phyloP scores from a whole-genome alignment of 1,140 invertebrate species.

The Lucilia sericata region DNA sequence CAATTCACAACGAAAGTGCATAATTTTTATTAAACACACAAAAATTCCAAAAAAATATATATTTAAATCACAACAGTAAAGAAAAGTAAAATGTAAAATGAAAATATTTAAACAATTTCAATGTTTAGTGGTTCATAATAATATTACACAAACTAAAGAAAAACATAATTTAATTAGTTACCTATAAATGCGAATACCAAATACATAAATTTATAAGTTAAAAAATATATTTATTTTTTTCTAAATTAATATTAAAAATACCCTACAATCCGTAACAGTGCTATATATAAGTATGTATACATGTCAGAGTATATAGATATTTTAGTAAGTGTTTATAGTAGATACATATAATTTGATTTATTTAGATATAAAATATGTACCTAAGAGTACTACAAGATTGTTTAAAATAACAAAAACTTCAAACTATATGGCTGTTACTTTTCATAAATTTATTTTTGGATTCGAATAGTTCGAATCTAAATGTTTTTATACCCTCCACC shows the following conservation, averaged over 20 bases:
- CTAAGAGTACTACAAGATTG: too few relatives aligned
- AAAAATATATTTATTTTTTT: background rate
- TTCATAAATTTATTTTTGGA: too few relatives aligned
- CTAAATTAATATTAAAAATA: too few relatives aligned
- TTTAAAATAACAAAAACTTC: too few relatives aligned
- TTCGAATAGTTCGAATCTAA: too few relatives aligned
- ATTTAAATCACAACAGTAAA: background rate
- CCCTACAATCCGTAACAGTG: too few relatives aligned
- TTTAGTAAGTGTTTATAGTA: conserved; percentile 21
- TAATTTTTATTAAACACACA: background rate
- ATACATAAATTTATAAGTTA: background rate
- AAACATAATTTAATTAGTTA: background rate
- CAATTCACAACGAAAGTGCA: background rate
- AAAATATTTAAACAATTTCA: too few relatives aligned
- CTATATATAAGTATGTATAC: background rate
- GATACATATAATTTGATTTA: background rate
- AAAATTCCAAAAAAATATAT: background rate
- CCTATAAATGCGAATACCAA: background rate
- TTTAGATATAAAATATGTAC: background rate
- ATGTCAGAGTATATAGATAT: background rate
- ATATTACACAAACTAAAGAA: background rate
- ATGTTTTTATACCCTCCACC: too few relatives aligned
- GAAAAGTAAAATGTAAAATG: background rate
- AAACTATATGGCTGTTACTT: too few relatives aligned
- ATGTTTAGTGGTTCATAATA: too few relatives aligned